Evolutionary conservation across 2,113 vertebrate species (phyloP).

Genomic region (Osmerus mordax): DNA sequence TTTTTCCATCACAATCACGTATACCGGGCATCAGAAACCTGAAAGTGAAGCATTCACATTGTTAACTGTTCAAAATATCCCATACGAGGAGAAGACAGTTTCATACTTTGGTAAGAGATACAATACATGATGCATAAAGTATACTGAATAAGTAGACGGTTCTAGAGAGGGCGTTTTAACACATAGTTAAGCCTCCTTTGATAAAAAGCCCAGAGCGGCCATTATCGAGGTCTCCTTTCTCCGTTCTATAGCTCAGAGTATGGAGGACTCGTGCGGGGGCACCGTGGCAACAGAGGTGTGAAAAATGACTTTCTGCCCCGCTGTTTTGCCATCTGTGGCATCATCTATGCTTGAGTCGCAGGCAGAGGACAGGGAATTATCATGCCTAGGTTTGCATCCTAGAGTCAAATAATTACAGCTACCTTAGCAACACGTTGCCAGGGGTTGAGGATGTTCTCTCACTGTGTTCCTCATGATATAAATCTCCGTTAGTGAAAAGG

Average conservation of each 20-base stretch:
- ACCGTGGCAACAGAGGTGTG: slow-evolving; percentile 33
- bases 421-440: background rate
- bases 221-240: background rate
- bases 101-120: slow-evolving; percentile 3
- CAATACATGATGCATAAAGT: too few species aligned
- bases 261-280: slow-evolving; percentile 53
- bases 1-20: background rate
- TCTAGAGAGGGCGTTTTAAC: background rate
- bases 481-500: background rate
- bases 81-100: background rate
- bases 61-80: background rate
- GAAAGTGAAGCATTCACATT: too few species aligned
- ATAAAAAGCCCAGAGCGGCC: background rate
- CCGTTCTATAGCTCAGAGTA: background rate
- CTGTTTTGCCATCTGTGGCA: slow-evolving; percentile 61
- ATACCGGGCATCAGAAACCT: too few species aligned
- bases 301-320: slow-evolving; percentile 48
- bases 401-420: background rate
- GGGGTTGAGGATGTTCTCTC: too few species aligned
- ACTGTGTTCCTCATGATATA: background rate
- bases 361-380: slow-evolving; percentile 32
- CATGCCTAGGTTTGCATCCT: slow-evolving; percentile 22
- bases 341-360: slow-evolving; percentile 32
- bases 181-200: background rate
- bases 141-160: background rate